Percentiles rank a stretch among this genome's conserved stretches.
Conservation (phyloP, 2,888 invertebrate species). For the Caenorhabditis zanzibari region DNA sequence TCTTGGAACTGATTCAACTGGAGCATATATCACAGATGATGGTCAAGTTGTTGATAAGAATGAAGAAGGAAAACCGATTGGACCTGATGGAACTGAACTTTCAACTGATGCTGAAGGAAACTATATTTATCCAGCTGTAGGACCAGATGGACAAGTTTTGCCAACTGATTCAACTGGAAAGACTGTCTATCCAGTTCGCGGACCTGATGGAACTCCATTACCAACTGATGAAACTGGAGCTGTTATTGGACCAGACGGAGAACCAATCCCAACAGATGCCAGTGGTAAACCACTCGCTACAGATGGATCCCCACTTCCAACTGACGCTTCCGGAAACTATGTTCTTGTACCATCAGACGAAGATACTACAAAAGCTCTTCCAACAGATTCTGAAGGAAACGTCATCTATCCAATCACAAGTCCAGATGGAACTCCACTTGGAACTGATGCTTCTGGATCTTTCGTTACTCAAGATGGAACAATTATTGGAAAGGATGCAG, state of each 20-base stretch:
- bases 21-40: slow-evolving; percentile 16
- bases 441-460: slow-evolving; percentile 40
- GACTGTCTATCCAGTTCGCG: slow-evolving; percentile 60
- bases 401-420: slow-evolving; percentile 52
- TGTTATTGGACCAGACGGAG: slow-evolving; percentile 44
- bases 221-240: slow-evolving; percentile 53
- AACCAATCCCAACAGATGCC: slow-evolving; percentile 58
- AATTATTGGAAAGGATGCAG: slow-evolving; percentile 32
- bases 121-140: slow-evolving; percentile 61
- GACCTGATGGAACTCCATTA: slow-evolving; percentile 56
- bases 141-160: slow-evolving; percentile 16
- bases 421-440: slow-evolving; percentile 56
- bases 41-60: slow-evolving; percentile 42
- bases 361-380: slow-evolving; percentile 39
- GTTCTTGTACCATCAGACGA: slow-evolving; percentile 22
- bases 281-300: slow-evolving; percentile 51
- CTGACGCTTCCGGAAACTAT: slow-evolving; percentile 49
- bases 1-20: slow-evolving; percentile 44
- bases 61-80: slow-evolving; percentile 62
- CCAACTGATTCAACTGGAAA: slow-evolving; percentile 53
- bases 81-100: slow-evolving; percentile 58
- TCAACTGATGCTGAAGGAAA: slow-evolving; percentile 72
- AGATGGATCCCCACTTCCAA: slow-evolving; percentile 54
- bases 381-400: slow-evolving; percentile 65
- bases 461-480: slow-evolving; percentile 41